Evolutionary conservation across 2,113 vertebrate species (phyloP).

Genomic region (Peromyscus maniculatus): DNA sequence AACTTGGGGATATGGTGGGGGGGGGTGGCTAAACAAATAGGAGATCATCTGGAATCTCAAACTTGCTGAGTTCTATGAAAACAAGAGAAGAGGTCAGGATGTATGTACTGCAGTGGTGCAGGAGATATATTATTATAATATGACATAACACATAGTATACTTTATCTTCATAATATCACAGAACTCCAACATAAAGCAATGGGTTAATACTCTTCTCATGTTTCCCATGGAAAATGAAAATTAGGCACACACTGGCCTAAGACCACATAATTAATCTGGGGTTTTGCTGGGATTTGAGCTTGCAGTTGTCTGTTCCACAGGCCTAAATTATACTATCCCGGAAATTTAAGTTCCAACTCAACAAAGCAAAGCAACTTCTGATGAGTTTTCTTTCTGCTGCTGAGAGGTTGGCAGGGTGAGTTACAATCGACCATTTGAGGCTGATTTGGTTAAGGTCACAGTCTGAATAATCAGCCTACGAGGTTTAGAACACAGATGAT

Average conservation of each 20-base stretch:
- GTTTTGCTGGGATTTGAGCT: constrained; percentile 7
- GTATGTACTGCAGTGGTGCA: not conserved
- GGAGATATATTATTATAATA: not conserved
- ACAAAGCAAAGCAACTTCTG: constrained; percentile 30
- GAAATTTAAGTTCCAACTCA: constrained; percentile 3
- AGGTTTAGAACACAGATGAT: constrained; percentile 38
- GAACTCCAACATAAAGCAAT: not conserved
- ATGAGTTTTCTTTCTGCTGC: not conserved
- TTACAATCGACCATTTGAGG: not conserved
- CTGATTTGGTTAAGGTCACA: not conserved
- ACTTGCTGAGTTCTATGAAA: not conserved
- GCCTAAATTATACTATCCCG: not conserved
- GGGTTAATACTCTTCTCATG: not conserved
- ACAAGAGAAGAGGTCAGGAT: not conserved
- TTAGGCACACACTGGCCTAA: not conserved
- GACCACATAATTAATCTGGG: not conserved
- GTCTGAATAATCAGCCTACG: not conserved
- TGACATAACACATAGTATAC: not conserved
- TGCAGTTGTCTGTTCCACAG: not conserved
- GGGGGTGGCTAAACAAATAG: not conserved
- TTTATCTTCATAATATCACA: not conserved
- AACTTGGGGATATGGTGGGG: not conserved
- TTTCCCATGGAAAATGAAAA: constrained; percentile 37
- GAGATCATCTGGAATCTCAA: not conserved
- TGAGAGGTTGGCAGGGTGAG: not conserved